Base-by-base conservation (phyloP, 2,888 invertebrate species). In the Drosophila heteroneura region DNA sequence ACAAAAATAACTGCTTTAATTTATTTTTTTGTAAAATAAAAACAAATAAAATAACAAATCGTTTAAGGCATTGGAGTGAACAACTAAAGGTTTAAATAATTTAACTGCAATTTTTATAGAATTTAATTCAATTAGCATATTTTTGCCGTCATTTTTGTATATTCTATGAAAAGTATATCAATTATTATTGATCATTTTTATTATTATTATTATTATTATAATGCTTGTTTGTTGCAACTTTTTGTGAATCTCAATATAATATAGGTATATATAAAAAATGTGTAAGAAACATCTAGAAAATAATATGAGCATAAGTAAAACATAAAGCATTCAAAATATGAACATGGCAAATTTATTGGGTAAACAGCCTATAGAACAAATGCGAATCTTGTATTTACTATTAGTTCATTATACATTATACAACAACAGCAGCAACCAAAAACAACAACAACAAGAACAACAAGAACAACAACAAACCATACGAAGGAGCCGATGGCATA, bases 181-280 rank as follows among this genome's bases (percentile, higher is more conserved):
- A 83, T 71, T 67, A 85, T 72, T 81, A 81, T 66, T 70, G 66
- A 77, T 81, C 60, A 78, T 62, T 54, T 81, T 79, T 59, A 83
- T 81, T 65, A 79, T 62, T 44, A 79, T 77, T 66, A 75, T 74
- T 56, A 83, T 83, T 64, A 81, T 74, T 77, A 89, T 82, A 81
- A 26, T 47, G 92, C 92, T 92, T 92, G 92, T 92, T 92, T 92
- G 93, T 92, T 92, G 93, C 92, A 88, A 93, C 93, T 93, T 92
- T 92, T 91, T 92, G 91, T 92, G 91, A 91, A 87, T 91, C 85
- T 89, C 73, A 76, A 82, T 77, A 75, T 69, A 52, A 74, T 71
- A 63, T 73, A 63, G 76, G 77, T 89, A 79, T 73, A 65, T 81
- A 76, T 70, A 66, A 65, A 65, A 78, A 67, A 63, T 64, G 39